Base-by-base conservation (phyloP, 2,113 vertebrate species). In the Odontesthes bonariensis region DNA sequence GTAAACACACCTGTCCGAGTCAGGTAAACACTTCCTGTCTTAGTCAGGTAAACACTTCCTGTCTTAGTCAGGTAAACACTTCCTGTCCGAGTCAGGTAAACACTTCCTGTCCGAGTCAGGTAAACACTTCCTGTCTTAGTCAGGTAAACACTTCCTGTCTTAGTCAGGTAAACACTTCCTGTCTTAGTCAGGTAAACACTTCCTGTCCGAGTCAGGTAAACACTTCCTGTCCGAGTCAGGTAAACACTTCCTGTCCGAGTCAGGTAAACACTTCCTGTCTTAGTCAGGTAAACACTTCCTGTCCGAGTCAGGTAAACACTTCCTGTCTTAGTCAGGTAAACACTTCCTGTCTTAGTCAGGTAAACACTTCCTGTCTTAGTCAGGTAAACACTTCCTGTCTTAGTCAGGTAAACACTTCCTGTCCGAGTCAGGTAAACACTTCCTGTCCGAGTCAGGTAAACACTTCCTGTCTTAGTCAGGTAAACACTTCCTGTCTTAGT, bases 261-360 rank as follows among this genome's bases (percentile, higher is more conserved):
- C 97, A 95, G 97, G 98, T 92, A 66, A 40, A 7, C 7, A 6
- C 42, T 23, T n/a, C 70, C 95, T 98, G 81, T 90, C 90, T n/a
- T n/a, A n/a, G n/a, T n/a, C n/a, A n/a, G n/a, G n/a, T n/a, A 96
- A 97, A 60, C 94, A 96, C 87, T 99, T 95, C 71, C 95, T 99
- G 81, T 90, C 91, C 7, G 77, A 96, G 87, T 97, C 97, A 95
- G 97, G 98, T 92, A 96, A 97, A 60, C 94, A 96, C 87, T 99
- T 95, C 71, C 95, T 99, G 81, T 90, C 91, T 8, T 77, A 96
- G 87, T 97, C 97, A 95, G 97, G 98, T 92, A 66, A 40, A 7
- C 7, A 6, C 42, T 23, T n/a, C 70, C 95, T 98, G 81, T 90
- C 90, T n/a, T n/a, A n/a, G n/a, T n/a, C n/a, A n/a, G n/a, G n/a